Conservation (phyloP, 1,140 invertebrate genomes). For the Pinna nobilis region DNA sequence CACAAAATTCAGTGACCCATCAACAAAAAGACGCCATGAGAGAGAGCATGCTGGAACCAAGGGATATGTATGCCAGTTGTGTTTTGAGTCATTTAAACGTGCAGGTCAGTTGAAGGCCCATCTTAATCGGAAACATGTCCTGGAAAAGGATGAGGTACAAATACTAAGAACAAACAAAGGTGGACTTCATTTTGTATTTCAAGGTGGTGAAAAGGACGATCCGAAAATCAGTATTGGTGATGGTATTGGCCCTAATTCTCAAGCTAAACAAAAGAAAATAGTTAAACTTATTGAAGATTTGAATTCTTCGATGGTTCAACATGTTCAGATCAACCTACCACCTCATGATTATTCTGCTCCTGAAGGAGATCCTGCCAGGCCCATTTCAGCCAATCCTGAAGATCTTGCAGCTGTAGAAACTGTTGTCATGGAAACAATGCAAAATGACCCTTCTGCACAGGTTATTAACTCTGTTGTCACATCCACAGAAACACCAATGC, state of each 20-base stretch:
- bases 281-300: constrained; percentile 40
- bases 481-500: constrained; percentile 1
- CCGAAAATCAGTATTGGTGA: background rate
- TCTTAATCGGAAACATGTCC: constrained; percentile 50
- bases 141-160: constrained; percentile 37
- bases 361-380: background rate
- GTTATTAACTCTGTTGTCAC: background rate
- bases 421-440: constrained; percentile 24
- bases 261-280: constrained; percentile 38
- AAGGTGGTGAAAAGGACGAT: constrained; percentile 17
- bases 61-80: constrained; percentile 68
- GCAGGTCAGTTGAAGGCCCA: constrained; percentile 62
- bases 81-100: constrained; percentile 63
- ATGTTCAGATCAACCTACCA: constrained; percentile 37
- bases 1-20: constrained; percentile 60
- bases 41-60: constrained; percentile 76
- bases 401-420: constrained; percentile 26
- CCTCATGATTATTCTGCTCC: constrained; percentile 28
- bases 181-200: constrained; percentile 37
- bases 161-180: constrained; percentile 32
- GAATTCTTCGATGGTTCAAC: constrained; percentile 39
- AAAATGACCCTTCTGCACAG: background rate
- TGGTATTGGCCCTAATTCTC: background rate
- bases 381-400: background rate
- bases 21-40: constrained; percentile 68